Evolutionary conservation across 2,888 invertebrate species (phyloP), one percentile per base, ranked within the genome.

Genomic region (Melitaea athalia): DNA sequence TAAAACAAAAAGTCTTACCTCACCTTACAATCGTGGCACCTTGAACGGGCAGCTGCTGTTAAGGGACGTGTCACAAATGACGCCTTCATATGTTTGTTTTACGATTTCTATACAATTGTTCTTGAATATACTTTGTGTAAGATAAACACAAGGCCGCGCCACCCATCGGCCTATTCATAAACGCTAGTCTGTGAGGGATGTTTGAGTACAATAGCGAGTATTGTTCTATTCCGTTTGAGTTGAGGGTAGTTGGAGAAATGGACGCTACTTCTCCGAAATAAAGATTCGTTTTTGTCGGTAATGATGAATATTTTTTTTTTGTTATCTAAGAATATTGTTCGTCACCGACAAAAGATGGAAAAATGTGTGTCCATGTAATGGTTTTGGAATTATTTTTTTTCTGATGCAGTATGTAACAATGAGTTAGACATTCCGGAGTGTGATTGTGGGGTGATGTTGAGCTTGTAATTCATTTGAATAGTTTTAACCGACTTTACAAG

Each of bases 31-130:
- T 55, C 53, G 31, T 71, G 67, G 73, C 78, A 77, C 76, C 79
- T 80, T 77, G 73, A 63, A 52, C 61, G 59, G 65, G 78, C 91
- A 91, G 84, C 89, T 91, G 91, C 85, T 79, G 68, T 81, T 63
- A 63, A 76, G 70, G 77, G 77, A 83, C 83, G 85, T 85, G 88
- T 87, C 86, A 84, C 87, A 85, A 87, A 88, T 81, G 85, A 88
- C 85, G 83, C 83, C 83, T 74, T 80, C 76, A 75, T 76, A 78
- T 82, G 83, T 84, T 85, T 79, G 84, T 85, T 83, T 79, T 81
- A 82, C 82, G 85, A 85, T 83, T 79, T 80, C 77, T 78, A 79
- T 77, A 81, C 81, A 81, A 82, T 81, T 76, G 76, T 74, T 72
- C 75, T 69, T 67, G 59, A 69, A 74, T 67, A 67, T 59, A 55